Conservation (phyloP, 2,113 vertebrate genomes). For the Callaeas wilsoni region DNA sequence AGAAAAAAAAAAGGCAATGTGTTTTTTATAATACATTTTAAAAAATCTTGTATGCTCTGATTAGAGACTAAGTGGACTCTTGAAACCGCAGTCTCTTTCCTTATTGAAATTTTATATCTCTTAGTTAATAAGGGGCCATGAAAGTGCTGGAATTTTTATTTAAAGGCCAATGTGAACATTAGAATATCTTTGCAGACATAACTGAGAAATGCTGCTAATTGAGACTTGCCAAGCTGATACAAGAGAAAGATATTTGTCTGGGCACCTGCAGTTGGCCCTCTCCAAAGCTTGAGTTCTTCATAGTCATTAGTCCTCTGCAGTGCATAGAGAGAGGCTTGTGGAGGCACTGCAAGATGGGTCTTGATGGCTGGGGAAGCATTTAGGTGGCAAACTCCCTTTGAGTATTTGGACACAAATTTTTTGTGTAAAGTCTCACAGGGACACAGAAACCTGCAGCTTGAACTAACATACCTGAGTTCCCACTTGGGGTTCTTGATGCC, state of each 20-base stretch:
- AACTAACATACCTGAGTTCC: background rate
- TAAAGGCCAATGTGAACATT: background rate
- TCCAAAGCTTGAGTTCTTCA: background rate
- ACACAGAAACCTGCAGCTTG: background rate
- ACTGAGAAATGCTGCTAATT: background rate
- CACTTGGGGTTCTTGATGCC: background rate
- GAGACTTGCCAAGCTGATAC: background rate
- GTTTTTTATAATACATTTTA: background rate
- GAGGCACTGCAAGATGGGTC: background rate
- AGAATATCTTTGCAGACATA: background rate
- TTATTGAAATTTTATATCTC: constrained; percentile 22
- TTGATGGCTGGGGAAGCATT: background rate
- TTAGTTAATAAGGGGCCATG: background rate
- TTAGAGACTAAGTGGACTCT: background rate
- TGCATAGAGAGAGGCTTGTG: background rate
- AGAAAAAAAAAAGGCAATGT: background rate
- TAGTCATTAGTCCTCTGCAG: background rate
- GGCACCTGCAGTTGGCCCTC: background rate
- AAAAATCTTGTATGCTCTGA: background rate
- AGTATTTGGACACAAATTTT: background rate
- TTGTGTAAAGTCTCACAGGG: background rate
- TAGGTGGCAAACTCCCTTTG: background rate
- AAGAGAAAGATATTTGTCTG: background rate
- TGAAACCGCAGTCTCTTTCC: background rate
- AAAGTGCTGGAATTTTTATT: background rate